Evolutionary conservation across 2,888 invertebrate genomes (phyloP).

Genomic region (Ormyrus labotus): DNA sequence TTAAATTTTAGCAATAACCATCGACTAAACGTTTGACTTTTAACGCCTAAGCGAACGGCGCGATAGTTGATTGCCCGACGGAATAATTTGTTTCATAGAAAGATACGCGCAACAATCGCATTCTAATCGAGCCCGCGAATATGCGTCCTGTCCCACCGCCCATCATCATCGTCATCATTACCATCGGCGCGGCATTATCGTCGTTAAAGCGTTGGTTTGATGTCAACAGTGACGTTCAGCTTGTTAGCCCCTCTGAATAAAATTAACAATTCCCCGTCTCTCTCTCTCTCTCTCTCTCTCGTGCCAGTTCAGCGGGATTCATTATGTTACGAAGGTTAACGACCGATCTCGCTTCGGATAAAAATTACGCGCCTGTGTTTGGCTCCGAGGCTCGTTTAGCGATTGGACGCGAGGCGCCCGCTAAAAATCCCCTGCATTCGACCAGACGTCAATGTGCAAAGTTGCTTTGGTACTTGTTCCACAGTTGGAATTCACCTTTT

Average conservation of each 20-base stretch:
- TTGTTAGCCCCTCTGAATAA: conserved; percentile 22
- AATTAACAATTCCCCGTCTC: conserved; percentile 12
- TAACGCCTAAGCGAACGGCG: no score
- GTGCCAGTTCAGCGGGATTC: conserved; percentile 3
- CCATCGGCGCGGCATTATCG: no score
- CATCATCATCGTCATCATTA: conserved; percentile 14
- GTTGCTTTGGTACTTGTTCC: no score
- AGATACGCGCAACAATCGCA: neutral
- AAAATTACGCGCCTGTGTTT: conserved; percentile 15
- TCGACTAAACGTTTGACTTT: no score
- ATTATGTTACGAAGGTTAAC: conserved; percentile 1
- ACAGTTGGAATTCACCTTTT: no score
- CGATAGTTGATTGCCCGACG: no score
- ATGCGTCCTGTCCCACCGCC: neutral
- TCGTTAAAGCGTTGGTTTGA: conserved; percentile 15
- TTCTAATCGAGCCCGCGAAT: conserved; percentile 27
- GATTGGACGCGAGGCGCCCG: no score
- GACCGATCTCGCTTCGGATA: conserved; percentile 11
- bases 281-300: no score
- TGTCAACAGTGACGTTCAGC: neutral
- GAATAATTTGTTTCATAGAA: neutral
- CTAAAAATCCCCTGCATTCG: no score
- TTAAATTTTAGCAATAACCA: no score
- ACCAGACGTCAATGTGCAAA: no score
- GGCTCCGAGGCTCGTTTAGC: neutral